Evolutionary conservation across 2,797 vertebrate species (phyloP), one percentile per base, ranked within the genome.

Genomic region (Acanthurus tractus): DNA sequence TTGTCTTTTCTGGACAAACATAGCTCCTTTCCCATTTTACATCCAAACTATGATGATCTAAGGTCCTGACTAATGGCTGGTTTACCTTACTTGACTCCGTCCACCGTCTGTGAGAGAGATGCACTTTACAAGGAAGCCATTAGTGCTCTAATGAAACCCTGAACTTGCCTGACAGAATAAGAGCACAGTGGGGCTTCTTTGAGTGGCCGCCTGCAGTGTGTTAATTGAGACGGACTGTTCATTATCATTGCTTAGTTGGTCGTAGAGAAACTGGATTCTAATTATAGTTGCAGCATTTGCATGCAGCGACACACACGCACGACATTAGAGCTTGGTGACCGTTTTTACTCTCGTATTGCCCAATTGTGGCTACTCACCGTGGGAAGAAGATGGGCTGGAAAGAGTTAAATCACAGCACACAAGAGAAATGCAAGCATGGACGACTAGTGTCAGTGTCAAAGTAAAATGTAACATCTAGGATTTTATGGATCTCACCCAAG

Each of bases 151-250:
- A 88, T 88, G 86, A 83, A 87, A 83, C 67, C 76, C 78, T 88
- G 86, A 91, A 88, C 85, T 79, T 58, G 66, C 57, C 50, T 85
- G 76, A 77, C 76, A 78, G 83, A 88, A 75, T 83, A 87, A 77
- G 81, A 89, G 76, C 73, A 86, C 82, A 78, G 82, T 74, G 44
- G 85, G 84, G 81, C 70, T 4, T 23, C 74, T 75, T 8, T 83
- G 71, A 82, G 68, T 64, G 62, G 63, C 76, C 59, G 78, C 91
- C 78, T 76, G 74, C 84, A 74, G 78, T 71, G 84, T 82, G 63
- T 83, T 93, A 88, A 92, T 92, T 89, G 74, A 86, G 86, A 87
- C 74, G 49, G 88, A 89, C 86, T 56, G 83, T 82, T 89, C 83
- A 88, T 92, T 90, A 83, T 84, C 65, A 48, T 77, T 84, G 86